phyloP scores from a whole-genome alignment of 1,140 invertebrate species.

The Diuraphis noxia region DNA sequence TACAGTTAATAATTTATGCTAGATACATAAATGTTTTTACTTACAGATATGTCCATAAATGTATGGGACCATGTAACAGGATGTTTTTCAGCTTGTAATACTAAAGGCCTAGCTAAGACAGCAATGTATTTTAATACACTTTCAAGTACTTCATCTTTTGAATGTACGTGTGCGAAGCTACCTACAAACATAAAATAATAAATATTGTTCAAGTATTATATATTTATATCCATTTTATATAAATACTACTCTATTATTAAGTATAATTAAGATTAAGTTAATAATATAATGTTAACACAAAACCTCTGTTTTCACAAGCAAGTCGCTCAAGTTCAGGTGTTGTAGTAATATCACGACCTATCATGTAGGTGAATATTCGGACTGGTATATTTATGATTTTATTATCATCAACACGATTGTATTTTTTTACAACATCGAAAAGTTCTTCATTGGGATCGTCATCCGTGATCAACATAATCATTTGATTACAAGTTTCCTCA shows the following conservation, averaged over 20 bases:
- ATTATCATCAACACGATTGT: slow-evolving; percentile 72
- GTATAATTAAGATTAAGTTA: neutral
- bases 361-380: slow-evolving; percentile 94
- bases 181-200: slow-evolving; percentile 63
- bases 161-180: slow-evolving; percentile 89
- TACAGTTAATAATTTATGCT: neutral
- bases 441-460: slow-evolving; percentile 78
- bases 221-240: no score
- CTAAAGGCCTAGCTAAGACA: slow-evolving; percentile 84
- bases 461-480: slow-evolving; percentile 99
- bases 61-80: slow-evolving; percentile 87
- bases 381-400: slow-evolving; percentile 75
- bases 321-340: slow-evolving; percentile 67
- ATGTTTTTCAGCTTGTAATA: slow-evolving; percentile 74
- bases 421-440: slow-evolving; percentile 82
- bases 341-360: slow-evolving; percentile 93
- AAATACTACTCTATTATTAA: neutral
- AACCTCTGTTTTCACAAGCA: slow-evolving; percentile 49
- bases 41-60: slow-evolving; percentile 82
- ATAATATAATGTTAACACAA: neutral
- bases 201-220: slow-evolving; percentile 26
- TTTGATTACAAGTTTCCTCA: slow-evolving; percentile 82
- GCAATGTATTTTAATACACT: slow-evolving; percentile 91
- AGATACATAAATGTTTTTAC: slow-evolving; percentile 42
- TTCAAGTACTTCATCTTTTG: slow-evolving; percentile 89